Evolutionary conservation across 1,140 invertebrate genomes (phyloP).

Genomic region (Nasonia giraulti): DNA sequence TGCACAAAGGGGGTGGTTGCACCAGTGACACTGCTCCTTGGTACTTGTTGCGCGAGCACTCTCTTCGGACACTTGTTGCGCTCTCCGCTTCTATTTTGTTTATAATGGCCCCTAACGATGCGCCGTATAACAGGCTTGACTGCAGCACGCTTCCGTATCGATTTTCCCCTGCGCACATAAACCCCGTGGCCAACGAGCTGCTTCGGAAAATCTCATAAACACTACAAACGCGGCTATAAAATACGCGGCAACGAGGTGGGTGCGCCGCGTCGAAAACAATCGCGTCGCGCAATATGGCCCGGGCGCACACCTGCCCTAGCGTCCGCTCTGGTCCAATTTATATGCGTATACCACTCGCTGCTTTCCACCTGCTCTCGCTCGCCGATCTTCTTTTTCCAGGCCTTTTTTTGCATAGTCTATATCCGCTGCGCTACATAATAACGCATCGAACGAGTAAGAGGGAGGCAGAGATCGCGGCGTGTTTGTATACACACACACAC

Average conservation of each 20-base stretch:
- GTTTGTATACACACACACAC: not conserved
- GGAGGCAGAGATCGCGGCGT: conserved; percentile 11
- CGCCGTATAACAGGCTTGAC: no score
- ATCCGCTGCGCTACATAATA: conserved; percentile 33
- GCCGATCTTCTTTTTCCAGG: conserved; percentile 8
- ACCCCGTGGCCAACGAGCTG: conserved; percentile 6
- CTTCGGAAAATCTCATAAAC: not conserved
- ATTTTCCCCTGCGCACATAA: conserved; percentile 11
- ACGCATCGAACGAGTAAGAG: not conserved
- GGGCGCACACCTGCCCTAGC: conserved; percentile 43
- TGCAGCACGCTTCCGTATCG: not conserved
- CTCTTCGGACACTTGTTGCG: not conserved
- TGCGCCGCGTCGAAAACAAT: not conserved
- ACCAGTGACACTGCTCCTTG: not conserved
- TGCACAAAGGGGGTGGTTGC: not conserved
- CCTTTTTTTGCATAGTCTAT: not conserved
- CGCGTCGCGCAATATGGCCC: not conserved
- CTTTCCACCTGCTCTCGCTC: conserved; percentile 57
- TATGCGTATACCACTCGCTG: conserved; percentile 7
- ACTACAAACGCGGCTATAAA: not conserved
- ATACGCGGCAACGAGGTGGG: not conserved
- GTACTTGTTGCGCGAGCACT: not conserved
- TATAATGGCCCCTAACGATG: not conserved
- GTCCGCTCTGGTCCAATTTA: conserved; percentile 19
- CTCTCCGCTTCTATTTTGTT: not conserved